phyloP scores from a whole-genome alignment of 2,113 vertebrate species.

The Heloderma charlesbogerti region DNA sequence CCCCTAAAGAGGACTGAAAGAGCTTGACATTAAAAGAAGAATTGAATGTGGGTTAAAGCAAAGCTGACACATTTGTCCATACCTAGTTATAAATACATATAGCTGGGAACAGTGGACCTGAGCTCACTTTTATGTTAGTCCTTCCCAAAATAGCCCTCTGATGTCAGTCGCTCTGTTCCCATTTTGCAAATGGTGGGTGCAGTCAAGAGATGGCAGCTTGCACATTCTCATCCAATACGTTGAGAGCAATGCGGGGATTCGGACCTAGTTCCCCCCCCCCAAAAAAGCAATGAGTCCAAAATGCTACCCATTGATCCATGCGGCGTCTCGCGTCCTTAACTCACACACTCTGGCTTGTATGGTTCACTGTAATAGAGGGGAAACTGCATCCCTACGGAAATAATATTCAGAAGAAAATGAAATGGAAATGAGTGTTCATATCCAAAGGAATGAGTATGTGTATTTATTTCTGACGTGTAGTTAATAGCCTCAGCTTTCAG shows the following conservation, averaged over 20 bases:
- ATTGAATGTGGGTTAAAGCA: too few relatives aligned
- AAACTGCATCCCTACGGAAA: slow-evolving; percentile 20
- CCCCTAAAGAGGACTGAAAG: too few relatives aligned
- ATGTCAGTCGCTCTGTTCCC: neutral
- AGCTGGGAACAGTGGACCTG: neutral
- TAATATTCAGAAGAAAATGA: slow-evolving; percentile 45
- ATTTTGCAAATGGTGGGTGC: neutral
- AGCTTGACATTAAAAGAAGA: too few relatives aligned
- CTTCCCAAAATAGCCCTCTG: neutral
- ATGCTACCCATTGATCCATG: neutral
- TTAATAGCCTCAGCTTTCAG: slow-evolving; percentile 6
- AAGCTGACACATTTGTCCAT: too few relatives aligned
- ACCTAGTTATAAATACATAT: neutral
- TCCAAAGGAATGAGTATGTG: neutral
- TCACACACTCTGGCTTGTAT: neutral
- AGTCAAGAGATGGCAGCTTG: neutral
- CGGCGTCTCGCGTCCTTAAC: neutral
- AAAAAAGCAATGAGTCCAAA: neutral
- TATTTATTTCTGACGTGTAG: slow-evolving; percentile 42
- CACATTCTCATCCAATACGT: neutral
- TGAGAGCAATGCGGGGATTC: neutral
- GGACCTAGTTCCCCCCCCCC: neutral
- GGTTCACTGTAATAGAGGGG: neutral
- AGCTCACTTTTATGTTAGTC: neutral
- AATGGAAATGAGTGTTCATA: slow-evolving; percentile 45